Base-by-base conservation (phyloP, 2,113 vertebrate species). In the Sminthopsis crassicaudata region DNA sequence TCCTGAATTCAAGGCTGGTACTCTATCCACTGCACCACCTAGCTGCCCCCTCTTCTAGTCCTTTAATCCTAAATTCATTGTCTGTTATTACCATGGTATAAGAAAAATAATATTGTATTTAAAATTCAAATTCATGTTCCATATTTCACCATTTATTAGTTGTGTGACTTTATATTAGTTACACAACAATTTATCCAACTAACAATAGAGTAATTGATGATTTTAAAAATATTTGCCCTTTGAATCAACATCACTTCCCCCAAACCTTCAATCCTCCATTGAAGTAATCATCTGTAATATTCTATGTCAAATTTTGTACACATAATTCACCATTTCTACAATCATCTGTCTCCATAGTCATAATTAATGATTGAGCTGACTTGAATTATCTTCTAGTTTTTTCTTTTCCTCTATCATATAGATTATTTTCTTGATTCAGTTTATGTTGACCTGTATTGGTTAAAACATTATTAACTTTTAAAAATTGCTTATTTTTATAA, bases 21-120 rank as follows among this genome's bases (percentile, higher is more conserved):
- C n/a, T n/a, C n/a, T n/a, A n/a, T n/a, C n/a, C n/a, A n/a, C n/a
- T n/a, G n/a, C n/a, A n/a, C n/a, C n/a, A n/a, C n/a, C n/a, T n/a
- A n/a, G n/a, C n/a, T n/a, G n/a, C n/a, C n/a, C n/a, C n/a, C n/a
- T 42, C 19, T 0, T 7, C 16, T 6, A 36, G 16, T 1, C 27
- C 46, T 76, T 6, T 42, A 89, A 60, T 30, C 1, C 67, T 14
- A 89, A 89, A 93, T 11, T 24, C 92, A 76, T 26, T 55, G 16
- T 94, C 54, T 94, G 2, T 94, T 94, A 95, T 16, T 84, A 42
- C 1, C n/a, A 84, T 84, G 67, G 14, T 76, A 22, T 76, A 76
- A 76, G 12, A n/a, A 76, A 76, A 76, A n/a, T 0, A n/a, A 76
- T 5, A n/a, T n/a, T 76, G 30, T n/a, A 76, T 76, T 76, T 42